phyloP scores from a whole-genome alignment of 2,797 vertebrate species.

The Melanotaenia trifasciata region DNA sequence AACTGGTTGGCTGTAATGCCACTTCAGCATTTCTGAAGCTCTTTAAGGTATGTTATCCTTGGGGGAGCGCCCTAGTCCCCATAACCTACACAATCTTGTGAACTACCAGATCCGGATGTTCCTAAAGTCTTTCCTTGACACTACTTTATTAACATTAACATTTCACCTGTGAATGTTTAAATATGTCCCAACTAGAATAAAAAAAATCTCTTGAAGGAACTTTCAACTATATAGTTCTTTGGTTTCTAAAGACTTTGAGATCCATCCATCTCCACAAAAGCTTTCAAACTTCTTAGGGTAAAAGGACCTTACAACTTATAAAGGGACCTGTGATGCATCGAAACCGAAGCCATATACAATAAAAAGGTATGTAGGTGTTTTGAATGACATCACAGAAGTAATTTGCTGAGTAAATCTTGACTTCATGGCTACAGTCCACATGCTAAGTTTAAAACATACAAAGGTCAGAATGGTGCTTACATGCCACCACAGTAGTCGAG shows the following conservation, averaged over 20 bases:
- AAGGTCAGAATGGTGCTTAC: conserved; percentile 75
- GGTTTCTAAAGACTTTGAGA: neutral
- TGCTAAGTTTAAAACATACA: neutral
- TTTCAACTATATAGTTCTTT: neutral
- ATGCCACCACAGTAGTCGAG: conserved; percentile 85
- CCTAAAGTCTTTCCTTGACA: neutral
- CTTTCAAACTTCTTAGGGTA: neutral
- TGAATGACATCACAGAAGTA: neutral
- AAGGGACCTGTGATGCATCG: neutral
- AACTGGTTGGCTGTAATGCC: neutral
- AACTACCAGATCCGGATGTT: neutral
- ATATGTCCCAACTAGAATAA: neutral
- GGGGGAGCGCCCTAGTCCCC: neutral
- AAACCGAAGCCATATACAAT: neutral
- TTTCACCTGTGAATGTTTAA: neutral
- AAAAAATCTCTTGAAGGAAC: neutral
- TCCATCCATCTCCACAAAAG: neutral
- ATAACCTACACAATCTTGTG: neutral
- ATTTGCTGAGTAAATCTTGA: neutral
- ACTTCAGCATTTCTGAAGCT: neutral
- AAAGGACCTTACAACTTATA: neutral
- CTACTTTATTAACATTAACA: neutral
- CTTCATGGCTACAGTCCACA: neutral
- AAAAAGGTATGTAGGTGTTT: neutral
- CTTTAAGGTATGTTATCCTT: neutral